A percentile compares a stretch with the other conserved stretches of the same genome.
Evolutionary conservation across 2,888 invertebrate genomes (phyloP).

Genomic region (Polyommatus iphigenia): DNA sequence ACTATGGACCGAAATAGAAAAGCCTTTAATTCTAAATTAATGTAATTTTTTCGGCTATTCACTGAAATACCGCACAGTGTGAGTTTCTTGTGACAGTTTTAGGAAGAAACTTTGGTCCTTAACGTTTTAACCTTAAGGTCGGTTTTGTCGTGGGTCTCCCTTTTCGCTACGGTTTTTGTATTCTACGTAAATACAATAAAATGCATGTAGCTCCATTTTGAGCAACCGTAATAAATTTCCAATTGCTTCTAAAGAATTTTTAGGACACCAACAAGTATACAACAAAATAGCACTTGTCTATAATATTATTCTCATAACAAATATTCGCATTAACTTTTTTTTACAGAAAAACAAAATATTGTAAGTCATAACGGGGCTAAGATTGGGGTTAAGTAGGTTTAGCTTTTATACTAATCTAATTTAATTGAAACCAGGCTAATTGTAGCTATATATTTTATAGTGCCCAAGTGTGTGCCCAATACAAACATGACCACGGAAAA

Average conservation of each 20-base stretch:
- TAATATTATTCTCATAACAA: background rate
- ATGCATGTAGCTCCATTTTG: constrained; percentile 53
- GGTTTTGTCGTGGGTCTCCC: constrained; percentile 53
- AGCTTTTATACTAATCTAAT: too few species aligned
- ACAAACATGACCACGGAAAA: background rate
- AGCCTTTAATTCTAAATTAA: constrained; percentile 67
- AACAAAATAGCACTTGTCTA: background rate
- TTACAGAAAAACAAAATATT: too few species aligned
- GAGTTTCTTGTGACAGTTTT: constrained; percentile 38
- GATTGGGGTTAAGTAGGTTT: too few species aligned
- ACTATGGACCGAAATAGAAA: constrained; percentile 65
- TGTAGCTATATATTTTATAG: too few species aligned
- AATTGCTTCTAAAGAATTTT: constrained; percentile 46
- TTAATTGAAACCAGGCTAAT: too few species aligned
- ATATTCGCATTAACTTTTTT: too few species aligned
- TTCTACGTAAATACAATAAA: constrained; percentile 60
- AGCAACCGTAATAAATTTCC: constrained; percentile 69
- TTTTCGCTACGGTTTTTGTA: constrained; percentile 63
- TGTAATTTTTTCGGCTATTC: constrained; percentile 69
- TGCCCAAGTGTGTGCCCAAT: background rate
- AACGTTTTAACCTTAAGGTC: constrained; percentile 42
- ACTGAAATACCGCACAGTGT: constrained; percentile 68
- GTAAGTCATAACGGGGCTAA: too few species aligned
- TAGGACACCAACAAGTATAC: background rate
- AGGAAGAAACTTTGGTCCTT: constrained; percentile 30